phyloP scores from a whole-genome alignment of 2,797 vertebrate species.

The Tokudaia tokunoshimensis region DNA sequence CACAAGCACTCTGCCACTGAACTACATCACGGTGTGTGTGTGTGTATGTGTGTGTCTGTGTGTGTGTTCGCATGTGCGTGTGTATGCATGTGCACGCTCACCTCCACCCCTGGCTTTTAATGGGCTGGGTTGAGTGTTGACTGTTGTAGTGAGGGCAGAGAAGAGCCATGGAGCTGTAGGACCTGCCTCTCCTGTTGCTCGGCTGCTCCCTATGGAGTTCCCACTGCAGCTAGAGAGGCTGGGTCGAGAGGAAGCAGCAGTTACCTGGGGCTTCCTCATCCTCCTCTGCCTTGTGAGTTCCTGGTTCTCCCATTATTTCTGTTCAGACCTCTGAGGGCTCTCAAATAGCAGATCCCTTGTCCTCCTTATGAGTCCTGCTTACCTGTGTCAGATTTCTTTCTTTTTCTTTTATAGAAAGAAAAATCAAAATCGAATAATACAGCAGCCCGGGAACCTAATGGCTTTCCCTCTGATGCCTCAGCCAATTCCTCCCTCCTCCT shows the following conservation, averaged over 20 bases:
- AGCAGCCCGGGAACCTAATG: constrained; percentile 92
- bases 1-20: neutral
- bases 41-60: too few relatives aligned
- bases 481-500: constrained; percentile 94
- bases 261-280: neutral
- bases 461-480: constrained; percentile 92
- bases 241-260: neutral
- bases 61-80: too few relatives aligned
- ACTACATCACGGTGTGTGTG: neutral
- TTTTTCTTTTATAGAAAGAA: constrained; percentile 92
- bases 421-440: constrained; percentile 93
- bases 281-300: neutral
- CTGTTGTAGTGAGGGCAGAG: neutral
- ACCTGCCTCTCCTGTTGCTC: neutral
- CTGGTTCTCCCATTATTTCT: neutral
- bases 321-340: neutral
- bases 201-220: neutral
- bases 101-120: neutral
- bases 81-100: neutral
- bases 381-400: constrained; percentile 16
- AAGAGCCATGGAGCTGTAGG: neutral
- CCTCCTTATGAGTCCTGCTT: constrained; percentile 16
- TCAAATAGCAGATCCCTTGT: neutral
- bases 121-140: too few relatives aligned
- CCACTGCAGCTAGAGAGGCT: neutral